These are phyloP conservation scores for Pluvianellus socialis DNA, from an alignment of 2,113 vertebrate species.

Conservation along the genomic window DNA sequence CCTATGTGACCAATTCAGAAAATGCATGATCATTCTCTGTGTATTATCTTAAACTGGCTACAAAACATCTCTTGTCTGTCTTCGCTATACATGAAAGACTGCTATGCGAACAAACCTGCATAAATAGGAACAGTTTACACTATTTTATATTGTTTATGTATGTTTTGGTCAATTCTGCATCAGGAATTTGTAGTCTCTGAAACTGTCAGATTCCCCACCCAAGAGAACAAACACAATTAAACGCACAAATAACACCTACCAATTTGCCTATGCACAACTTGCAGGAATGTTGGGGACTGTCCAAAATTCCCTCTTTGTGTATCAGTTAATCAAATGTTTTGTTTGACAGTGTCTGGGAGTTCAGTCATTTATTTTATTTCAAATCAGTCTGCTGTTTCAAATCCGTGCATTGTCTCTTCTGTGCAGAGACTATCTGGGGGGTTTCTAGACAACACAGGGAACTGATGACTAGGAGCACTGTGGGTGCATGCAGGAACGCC, in stretches of 20 bases:
- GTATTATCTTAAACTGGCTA: neutral
- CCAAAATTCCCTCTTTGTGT: neutral
- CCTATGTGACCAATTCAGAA: neutral
- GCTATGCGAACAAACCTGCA: neutral
- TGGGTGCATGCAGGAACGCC: neutral
- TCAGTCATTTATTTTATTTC: neutral
- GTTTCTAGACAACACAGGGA: neutral
- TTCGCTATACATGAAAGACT: neutral
- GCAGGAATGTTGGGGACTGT: neutral
- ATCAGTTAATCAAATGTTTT: neutral
- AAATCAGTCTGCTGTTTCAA: neutral
- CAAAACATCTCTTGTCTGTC: neutral
- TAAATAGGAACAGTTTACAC: neutral
- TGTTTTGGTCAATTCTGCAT: neutral
- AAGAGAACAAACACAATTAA: neutral
- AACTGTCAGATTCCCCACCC: neutral
- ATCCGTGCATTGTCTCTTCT: neutral
- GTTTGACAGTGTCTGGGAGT: neutral
- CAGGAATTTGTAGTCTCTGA: neutral
- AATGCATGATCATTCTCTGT: neutral
- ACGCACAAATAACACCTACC: neutral
- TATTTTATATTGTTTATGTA: neutral
- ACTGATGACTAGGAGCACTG: neutral
- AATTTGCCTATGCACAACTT: neutral
- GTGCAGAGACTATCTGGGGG: neutral